Evolutionary conservation across 2,797 vertebrate species (phyloP), one percentile per base, ranked within the genome.

Genomic region (Emys orbicularis): DNA sequence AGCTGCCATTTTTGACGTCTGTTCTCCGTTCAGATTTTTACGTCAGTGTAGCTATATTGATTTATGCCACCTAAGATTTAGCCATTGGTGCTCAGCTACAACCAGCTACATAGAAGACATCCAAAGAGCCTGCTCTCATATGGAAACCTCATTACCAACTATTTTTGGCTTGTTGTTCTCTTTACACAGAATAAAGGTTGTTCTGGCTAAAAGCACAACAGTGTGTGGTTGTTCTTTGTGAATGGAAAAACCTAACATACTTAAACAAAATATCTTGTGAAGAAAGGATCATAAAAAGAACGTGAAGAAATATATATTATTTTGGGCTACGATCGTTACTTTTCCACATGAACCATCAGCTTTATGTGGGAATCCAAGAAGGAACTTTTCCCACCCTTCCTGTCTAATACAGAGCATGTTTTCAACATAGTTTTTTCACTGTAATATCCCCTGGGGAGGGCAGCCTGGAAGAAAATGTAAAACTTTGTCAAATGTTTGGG

Each of bases 221-320:
- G n/a, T 56, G 68, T 56, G 59, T 56, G 27, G 79, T 79, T 50
- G 0, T 15, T 88, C 7, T 79, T 84, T 80, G 37, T 82, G 21
- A 12, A 44, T 84, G 9, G 8, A 47, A 86, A 95, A 80, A 29
- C 1, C 23, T 89, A 59, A 74, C 21, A 41, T 21, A 41, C 50
- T 85, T 41, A 68, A 90, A 53, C 72, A 74, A 87, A 91, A 79
- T 47, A 41, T 27, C 3, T 34, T 12, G 49, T 27, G 86, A 93
- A 90, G 25, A 79, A 95, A 94, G 94, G 56, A 65, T 44, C 44
- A 61, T 90, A 34, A 84, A 81, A 89, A 21, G 5, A 85, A 13
- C 90, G 5, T 44, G 54, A 87, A 41, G 27, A 74, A 41, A 27
- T 47, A 76, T 27, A 85, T 1, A 1, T n/a, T 3, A 79, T 88